Evolutionary conservation across 2,113 vertebrate genomes (phyloP), one percentile per base, ranked within the genome.

Genomic region (Brachyhypopomus gauderio): DNA sequence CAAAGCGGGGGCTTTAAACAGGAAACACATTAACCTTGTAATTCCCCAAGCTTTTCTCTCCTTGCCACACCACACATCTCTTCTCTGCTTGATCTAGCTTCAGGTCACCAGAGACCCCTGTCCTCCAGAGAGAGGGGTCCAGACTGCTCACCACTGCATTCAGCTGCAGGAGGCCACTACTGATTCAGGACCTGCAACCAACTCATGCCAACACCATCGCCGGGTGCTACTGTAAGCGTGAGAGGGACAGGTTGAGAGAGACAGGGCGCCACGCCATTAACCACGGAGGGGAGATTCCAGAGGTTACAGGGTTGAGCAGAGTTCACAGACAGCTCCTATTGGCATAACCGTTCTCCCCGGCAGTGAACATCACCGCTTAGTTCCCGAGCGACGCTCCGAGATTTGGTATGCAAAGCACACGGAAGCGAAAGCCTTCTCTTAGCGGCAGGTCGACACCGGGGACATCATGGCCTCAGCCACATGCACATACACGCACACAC

Each of bases 21-120:
- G 85, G 87, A 90, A 87, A 87, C 86, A 83, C 83, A 63, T 84
- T 88, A 84, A 88, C 86, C 85, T 85, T 58, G 16, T 82, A 63
- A 78, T 73, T n/a, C 81, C 77, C 56, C 20, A 20, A 22, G 66
- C 78, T 27, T 45, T 80, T 59, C 58, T 34, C 38, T 72, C 64
- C 55, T 63, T 70, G 25, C 38, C 78, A 22, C 82, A 36, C 60
- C 41, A 59, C 45, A 66, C 30, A 81, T 69, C 30, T 81, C 63
- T 27, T 25, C 20, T 62, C 60, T 62, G 30, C 30, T 5, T 79
- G 64, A 71, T 60, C 79, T 59, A 77, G 63, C 66, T 30, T n/a
- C 48, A 76, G 17, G 48, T 78, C 76, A 79, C 72, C 70, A 14
- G 56, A 79, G 80, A 64, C 67, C 63, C 71, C 70, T 82, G 66